Evolutionary conservation across 2,888 invertebrate genomes (phyloP).

Genomic region (Pimpla rufipes): DNA sequence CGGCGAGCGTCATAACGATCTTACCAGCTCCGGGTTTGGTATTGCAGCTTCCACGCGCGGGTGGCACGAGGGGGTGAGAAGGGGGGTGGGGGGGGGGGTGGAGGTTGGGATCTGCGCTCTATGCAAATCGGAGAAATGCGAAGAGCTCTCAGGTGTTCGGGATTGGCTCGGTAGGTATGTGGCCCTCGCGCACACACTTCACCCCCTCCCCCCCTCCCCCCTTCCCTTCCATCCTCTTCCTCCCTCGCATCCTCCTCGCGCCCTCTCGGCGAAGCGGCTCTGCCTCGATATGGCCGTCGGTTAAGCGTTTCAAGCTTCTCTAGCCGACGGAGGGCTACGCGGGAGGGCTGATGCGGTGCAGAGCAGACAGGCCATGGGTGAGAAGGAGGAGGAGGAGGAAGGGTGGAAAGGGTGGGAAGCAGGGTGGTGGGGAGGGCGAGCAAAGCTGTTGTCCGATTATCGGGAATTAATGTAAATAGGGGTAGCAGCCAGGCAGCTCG

Average conservation of each 20-base stretch:
- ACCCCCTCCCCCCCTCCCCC: slow-evolving; percentile 17
- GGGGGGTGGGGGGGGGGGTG: too few species aligned
- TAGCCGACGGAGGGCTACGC: slow-evolving; percentile 21
- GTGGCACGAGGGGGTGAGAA: too few species aligned
- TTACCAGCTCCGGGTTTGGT: slow-evolving; percentile 46
- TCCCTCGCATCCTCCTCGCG: slow-evolving; percentile 12
- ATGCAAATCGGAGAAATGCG: slow-evolving; percentile 79
- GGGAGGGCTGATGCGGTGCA: slow-evolving; percentile 5
- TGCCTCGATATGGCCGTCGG: slow-evolving; percentile 47
- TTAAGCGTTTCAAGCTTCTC: slow-evolving; percentile 65
- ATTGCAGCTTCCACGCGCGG: slow-evolving; percentile 55
- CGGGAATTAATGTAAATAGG: slow-evolving; percentile 80
- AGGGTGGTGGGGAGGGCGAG: slow-evolving; percentile 49
- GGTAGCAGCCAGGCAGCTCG: slow-evolving; percentile 69
- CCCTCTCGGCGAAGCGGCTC: not conserved
- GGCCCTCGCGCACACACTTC: slow-evolving; percentile 51
- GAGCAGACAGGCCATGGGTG: slow-evolving; percentile 26
- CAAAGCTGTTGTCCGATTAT: slow-evolving; percentile 78
- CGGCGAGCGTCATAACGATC: slow-evolving; percentile 33
- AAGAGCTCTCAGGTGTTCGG: slow-evolving; percentile 75
- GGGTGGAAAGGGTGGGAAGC: too few species aligned
- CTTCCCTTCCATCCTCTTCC: slow-evolving; percentile 10
- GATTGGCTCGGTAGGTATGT: slow-evolving; percentile 71
- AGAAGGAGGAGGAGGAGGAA: too few species aligned
- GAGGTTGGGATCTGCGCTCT: slow-evolving; percentile 6